phyloP scores from a whole-genome alignment of 2,797 vertebrate species.

The Melanotaenia trifasciata region DNA sequence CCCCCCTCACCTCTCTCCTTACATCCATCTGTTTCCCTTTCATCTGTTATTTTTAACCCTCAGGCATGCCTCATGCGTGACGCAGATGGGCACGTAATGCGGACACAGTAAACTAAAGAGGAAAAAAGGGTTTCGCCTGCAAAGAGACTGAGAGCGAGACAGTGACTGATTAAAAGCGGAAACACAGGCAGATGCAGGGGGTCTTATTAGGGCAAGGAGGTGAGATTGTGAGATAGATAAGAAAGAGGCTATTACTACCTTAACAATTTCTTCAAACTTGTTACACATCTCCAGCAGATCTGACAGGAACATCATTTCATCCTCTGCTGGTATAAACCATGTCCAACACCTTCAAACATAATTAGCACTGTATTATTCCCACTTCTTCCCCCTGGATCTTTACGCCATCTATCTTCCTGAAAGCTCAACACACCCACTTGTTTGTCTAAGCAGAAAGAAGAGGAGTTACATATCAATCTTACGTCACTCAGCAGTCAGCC shows the following conservation, averaged over 20 bases:
- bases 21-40: constrained; percentile 65
- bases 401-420: constrained; percentile 60
- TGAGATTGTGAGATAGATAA: background rate
- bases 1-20: constrained; percentile 46
- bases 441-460: constrained; percentile 77
- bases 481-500: constrained; percentile 79
- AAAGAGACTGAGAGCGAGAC: constrained; percentile 21
- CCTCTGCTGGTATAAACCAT: background rate
- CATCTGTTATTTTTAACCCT: constrained; percentile 85
- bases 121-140: constrained; percentile 51
- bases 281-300: constrained; percentile 11
- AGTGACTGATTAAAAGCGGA: constrained; percentile 23
- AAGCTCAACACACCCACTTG: constrained; percentile 76
- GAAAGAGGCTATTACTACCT: background rate
- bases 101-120: constrained; percentile 62
- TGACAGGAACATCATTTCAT: background rate
- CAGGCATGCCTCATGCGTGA: constrained; percentile 79
- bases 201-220: constrained; percentile 29
- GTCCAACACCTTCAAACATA: constrained; percentile 30
- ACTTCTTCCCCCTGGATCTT: constrained; percentile 34
- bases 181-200: constrained; percentile 30
- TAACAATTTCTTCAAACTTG: constrained; percentile 13
- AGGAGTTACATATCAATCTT: constrained; percentile 82
- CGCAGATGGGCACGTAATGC: constrained; percentile 78
- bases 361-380: constrained; percentile 32